phyloP scores from a whole-genome alignment of 1,140 invertebrate species.

The Polypedilum pembai region DNA sequence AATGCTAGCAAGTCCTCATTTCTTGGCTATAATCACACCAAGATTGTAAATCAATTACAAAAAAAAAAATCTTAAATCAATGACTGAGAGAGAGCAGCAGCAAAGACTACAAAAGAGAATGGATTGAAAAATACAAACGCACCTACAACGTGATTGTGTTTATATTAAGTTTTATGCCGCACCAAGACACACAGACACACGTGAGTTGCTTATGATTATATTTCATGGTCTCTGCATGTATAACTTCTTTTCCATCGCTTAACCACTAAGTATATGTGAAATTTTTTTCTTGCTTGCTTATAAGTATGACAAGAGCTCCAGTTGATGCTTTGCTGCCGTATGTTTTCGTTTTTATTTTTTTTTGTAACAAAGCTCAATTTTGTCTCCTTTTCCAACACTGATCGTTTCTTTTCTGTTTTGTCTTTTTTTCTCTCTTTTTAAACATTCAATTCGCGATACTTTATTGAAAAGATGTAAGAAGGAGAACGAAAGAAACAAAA shows the following conservation, averaged over 20 bases:
- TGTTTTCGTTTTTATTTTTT: background rate
- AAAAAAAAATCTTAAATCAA: no score
- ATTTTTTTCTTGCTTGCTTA: no score
- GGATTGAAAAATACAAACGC: background rate
- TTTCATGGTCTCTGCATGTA: background rate
- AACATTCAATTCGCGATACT: background rate
- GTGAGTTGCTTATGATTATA: background rate
- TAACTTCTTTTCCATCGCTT: background rate
- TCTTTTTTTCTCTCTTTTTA: background rate
- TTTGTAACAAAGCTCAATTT: background rate
- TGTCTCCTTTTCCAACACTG: background rate
- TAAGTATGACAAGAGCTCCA: background rate
- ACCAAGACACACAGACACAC: background rate
- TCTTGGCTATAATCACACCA: no score
- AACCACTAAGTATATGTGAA: no score
- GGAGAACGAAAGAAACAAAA: background rate
- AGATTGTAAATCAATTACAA: no score
- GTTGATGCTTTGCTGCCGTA: constrained; percentile 10
- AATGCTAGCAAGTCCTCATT: no score
- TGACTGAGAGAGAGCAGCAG: no score
- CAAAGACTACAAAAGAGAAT: background rate
- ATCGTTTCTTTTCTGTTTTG: background rate
- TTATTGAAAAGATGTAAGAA: background rate
- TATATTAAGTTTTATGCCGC: background rate
- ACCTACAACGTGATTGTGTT: constrained; percentile 8